Conservation (phyloP, 2,797 vertebrate species). For the Ateles fusciceps region DNA sequence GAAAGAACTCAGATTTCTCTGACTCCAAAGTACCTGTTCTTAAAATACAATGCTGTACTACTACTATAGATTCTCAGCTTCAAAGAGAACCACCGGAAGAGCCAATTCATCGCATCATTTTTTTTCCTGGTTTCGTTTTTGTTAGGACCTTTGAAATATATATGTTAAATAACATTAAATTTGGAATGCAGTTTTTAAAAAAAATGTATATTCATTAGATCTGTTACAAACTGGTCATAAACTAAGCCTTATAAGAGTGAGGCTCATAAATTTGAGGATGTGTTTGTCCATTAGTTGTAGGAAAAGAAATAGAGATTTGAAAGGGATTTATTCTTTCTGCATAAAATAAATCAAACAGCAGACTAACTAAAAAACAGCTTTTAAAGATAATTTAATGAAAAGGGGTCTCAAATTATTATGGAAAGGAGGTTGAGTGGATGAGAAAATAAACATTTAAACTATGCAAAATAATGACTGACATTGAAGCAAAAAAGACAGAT, state of each 20-base stretch:
- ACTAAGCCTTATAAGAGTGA: conserved; percentile 24
- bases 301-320: not conserved
- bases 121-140: not conserved
- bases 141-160: not conserved
- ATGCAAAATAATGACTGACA: not conserved
- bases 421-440: not conserved
- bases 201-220: conserved; percentile 13
- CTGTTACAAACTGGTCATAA: conserved; percentile 1
- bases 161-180: conserved; percentile 12
- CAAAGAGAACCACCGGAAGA: not conserved
- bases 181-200: not conserved
- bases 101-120: not conserved
- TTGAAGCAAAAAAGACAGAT: not conserved
- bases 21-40: not conserved
- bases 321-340: not conserved
- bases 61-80: not conserved
- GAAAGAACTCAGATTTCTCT: not conserved
- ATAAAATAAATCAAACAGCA: conserved; percentile 30
- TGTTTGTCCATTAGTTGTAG: conserved; percentile 29
- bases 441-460: not conserved
- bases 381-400: conserved; percentile 27
- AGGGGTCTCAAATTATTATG: not conserved
- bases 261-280: not conserved
- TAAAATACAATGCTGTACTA: not conserved
- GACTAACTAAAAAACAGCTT: not conserved